These are phyloP conservation scores for Pseudoips prasinana DNA, from an alignment of 2,888 invertebrate genomes.

Conservation along the genomic window DNA sequence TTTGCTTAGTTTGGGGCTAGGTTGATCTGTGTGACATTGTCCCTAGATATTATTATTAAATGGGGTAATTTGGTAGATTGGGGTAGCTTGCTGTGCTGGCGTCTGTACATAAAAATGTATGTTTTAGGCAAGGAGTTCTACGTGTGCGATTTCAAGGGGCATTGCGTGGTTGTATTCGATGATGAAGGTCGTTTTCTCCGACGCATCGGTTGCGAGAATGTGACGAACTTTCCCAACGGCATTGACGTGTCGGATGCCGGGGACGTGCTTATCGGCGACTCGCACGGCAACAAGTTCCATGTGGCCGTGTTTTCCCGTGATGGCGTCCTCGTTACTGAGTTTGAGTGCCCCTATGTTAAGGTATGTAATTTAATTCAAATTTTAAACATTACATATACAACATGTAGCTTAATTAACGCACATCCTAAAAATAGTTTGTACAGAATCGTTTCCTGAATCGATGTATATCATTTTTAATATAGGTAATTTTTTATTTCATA, in stretches of 20 bases:
- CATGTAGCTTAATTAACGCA: too few relatives aligned
- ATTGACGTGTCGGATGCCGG: constrained; percentile 99
- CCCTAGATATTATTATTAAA: too few relatives aligned
- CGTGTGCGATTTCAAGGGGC: constrained; percentile 99
- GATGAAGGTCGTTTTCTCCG: constrained; percentile 95
- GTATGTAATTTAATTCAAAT: constrained; percentile 69
- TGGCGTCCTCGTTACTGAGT: constrained; percentile 93
- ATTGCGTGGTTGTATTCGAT: constrained; percentile 97
- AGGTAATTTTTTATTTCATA: too few relatives aligned
- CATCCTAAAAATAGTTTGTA: too few relatives aligned
- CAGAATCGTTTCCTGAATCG: too few relatives aligned
- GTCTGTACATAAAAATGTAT: too few relatives aligned
- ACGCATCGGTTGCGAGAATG: constrained; percentile 96
- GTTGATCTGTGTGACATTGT: too few relatives aligned
- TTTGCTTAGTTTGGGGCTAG: too few relatives aligned
- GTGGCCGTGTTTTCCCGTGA: constrained; percentile 97
- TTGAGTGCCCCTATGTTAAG: constrained; percentile 98
- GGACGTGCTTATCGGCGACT: constrained; percentile 97
- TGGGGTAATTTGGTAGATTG: too few relatives aligned
- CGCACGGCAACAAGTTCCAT: constrained; percentile 98
- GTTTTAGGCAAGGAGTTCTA: constrained; percentile 94
- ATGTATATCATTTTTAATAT: too few relatives aligned
- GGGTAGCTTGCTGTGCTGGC: too few relatives aligned
- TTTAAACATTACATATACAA: neutral
- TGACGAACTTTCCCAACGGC: constrained; percentile 98